Evolutionary conservation across 2,113 vertebrate genomes (phyloP).

Genomic region (Lasiurus borealis): DNA sequence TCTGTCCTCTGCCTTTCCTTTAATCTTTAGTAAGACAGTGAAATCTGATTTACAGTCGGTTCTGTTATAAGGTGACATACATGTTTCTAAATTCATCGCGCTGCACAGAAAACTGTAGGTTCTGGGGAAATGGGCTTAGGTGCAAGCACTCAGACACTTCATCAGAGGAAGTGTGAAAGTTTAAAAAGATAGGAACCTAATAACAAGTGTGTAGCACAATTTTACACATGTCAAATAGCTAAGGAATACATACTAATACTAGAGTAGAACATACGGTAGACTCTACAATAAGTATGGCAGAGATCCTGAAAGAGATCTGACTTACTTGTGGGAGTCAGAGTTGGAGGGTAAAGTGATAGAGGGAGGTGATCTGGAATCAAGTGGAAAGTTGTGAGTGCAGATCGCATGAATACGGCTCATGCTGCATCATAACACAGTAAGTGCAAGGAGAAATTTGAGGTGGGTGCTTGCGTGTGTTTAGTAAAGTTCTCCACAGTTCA

Average conservation of each 20-base stretch:
- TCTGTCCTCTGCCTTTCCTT: constrained; percentile 57
- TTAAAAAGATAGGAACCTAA: not conserved
- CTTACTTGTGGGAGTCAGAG: no score
- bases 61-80: constrained; percentile 5
- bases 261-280: not conserved
- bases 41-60: constrained; percentile 49
- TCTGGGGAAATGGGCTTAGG: not conserved
- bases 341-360: not conserved
- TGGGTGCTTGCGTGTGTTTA: not conserved
- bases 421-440: not conserved
- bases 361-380: not conserved
- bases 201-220: not conserved
- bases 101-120: not conserved
- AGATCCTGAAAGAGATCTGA: not conserved
- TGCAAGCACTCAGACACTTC: not conserved
- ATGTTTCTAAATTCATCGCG: constrained; percentile 27
- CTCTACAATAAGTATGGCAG: not conserved
- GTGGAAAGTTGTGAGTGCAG: not conserved
- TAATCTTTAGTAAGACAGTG: constrained; percentile 51
- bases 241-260: not conserved
- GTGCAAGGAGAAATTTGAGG: not conserved
- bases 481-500: not conserved
- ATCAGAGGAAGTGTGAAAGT: no score
- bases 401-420: not conserved
- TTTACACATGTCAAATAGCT: not conserved